Conservation (phyloP, 2,113 vertebrate species). For the Oncorhynchus gorbuscha region DNA sequence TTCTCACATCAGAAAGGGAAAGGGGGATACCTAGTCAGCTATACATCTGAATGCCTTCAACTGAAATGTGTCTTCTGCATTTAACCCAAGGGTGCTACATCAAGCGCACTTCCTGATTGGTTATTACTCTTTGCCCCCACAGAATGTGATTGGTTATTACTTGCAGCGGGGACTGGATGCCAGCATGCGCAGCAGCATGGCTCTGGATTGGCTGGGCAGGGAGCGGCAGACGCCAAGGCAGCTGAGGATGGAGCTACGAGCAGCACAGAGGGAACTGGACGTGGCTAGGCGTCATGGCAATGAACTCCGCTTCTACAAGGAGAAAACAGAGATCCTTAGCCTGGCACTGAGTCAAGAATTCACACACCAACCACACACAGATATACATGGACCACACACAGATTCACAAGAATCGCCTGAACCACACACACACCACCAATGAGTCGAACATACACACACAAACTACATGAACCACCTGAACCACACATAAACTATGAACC, state of each 20-base stretch:
- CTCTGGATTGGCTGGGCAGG: conserved; percentile 67
- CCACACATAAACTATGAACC: no score
- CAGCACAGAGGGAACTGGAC: conserved; percentile 62
- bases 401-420: neutral
- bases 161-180: conserved; percentile 61
- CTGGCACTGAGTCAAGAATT: conserved; percentile 41
- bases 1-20: no score
- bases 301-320: conserved; percentile 69
- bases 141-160: conserved; percentile 70
- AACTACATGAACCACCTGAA: conserved; percentile 6
- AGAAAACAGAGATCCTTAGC: conserved; percentile 68
- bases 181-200: conserved; percentile 67
- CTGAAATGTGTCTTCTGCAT: no score
- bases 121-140: neutral
- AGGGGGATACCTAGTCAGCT: no score
- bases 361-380: neutral
- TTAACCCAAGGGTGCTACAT: no score
- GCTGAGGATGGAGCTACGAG: conserved; percentile 56
- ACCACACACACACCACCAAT: neutral
- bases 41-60: no score
- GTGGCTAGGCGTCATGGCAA: conserved; percentile 53
- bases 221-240: conserved; percentile 59
- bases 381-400: neutral
- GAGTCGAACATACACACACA: conserved; percentile 38
- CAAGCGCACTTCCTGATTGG: no score